Conservation (phyloP, 2,888 invertebrate genomes). For the Euclidia mi region DNA sequence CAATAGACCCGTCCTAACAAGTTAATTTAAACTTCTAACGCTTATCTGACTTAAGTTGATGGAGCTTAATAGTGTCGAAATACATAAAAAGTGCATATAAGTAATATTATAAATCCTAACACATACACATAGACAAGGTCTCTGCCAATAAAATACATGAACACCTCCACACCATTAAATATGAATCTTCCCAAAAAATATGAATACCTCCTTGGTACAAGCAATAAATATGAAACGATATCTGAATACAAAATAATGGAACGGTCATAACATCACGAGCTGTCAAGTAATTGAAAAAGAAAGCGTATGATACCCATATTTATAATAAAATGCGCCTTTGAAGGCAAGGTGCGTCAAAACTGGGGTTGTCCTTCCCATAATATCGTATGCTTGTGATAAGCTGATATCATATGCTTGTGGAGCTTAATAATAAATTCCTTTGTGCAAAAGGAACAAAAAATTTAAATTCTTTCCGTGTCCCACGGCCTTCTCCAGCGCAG, state of each 20-base stretch:
- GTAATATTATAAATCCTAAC: neutral
- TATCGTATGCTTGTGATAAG: conserved; percentile 79
- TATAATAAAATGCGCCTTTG: conserved; percentile 74
- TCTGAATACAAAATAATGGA: conserved; percentile 50
- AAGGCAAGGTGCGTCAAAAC: conserved; percentile 70
- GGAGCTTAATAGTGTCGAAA: conserved; percentile 70
- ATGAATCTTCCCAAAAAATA: conserved; percentile 22
- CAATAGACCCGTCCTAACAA: conserved; percentile 41
- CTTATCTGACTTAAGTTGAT: conserved; percentile 75
- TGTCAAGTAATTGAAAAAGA: conserved; percentile 70
- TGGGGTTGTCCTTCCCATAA: conserved; percentile 72
- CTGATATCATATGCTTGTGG: no score
- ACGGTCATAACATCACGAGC: conserved; percentile 57
- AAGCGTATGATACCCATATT: conserved; percentile 68
- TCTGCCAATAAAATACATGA: conserved; percentile 4
- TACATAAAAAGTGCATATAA: neutral
- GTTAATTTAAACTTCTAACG: conserved; percentile 85
- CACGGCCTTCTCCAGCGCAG: conserved; percentile 73
- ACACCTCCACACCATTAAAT: conserved; percentile 15
- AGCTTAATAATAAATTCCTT: no score
- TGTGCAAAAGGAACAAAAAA: conserved; percentile 84
- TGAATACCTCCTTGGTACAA: conserved; percentile 27
- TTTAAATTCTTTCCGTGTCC: conserved; percentile 84
- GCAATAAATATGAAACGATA: conserved; percentile 48
- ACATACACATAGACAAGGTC: neutral